Evolutionary conservation across 2,888 invertebrate genomes (phyloP).

Genomic region (Cenopis cana): DNA sequence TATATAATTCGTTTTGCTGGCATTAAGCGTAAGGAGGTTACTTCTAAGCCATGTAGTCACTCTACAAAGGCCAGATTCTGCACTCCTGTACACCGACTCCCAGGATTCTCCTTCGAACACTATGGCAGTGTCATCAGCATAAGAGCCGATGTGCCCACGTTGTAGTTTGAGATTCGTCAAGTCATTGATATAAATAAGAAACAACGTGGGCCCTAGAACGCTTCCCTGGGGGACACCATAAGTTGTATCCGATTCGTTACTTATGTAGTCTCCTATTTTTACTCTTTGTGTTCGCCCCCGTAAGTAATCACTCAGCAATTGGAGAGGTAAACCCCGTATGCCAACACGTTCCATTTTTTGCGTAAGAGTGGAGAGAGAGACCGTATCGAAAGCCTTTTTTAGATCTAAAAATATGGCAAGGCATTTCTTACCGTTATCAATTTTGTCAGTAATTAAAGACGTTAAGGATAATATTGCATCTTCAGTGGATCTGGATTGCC

Average conservation of each 20-base stretch:
- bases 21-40: too few species aligned
- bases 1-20: too few species aligned
- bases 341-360: too few species aligned
- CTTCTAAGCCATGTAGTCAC: too few species aligned
- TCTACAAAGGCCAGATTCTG: too few species aligned
- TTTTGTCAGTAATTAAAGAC: neutral
- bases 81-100: too few species aligned
- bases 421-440: constrained; percentile 2
- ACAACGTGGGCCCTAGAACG: too few species aligned
- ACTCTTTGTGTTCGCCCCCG: too few species aligned
- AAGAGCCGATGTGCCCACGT: constrained; percentile 10
- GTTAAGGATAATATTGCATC: neutral
- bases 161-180: constrained; percentile 7
- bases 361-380: too few species aligned
- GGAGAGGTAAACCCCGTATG: too few species aligned
- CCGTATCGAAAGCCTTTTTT: neutral
- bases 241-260: neutral
- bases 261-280: neutral
- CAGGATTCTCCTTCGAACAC: neutral
- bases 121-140: constrained; percentile 12
- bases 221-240: neutral
- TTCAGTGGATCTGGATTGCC: neutral
- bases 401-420: neutral
- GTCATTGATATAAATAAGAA: neutral
- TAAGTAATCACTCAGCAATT: too few species aligned